These are phyloP conservation scores for Eudasyphora cyanicolor DNA, from an alignment of 2,888 invertebrate species.

Conservation along the genomic window DNA sequence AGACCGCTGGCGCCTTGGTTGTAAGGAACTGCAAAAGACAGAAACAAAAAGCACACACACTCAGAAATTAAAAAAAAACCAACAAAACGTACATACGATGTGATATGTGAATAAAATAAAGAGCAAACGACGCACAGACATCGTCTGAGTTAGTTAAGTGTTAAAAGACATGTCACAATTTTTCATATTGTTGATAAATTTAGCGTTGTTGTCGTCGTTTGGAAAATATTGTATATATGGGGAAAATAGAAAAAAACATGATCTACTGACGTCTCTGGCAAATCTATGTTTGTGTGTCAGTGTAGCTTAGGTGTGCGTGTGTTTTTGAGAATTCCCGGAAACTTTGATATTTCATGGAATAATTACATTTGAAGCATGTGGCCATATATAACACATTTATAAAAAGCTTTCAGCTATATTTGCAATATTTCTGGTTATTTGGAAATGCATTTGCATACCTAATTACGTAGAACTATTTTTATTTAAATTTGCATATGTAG, in stretches of 20 bases:
- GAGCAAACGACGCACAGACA: neutral
- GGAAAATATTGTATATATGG: neutral
- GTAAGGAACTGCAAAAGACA: constrained; percentile 65
- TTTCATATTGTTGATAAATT: neutral
- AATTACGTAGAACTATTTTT: too few relatives aligned
- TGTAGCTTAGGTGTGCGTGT: too few relatives aligned
- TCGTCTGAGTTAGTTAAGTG: constrained; percentile 26
- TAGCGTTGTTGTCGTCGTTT: too few relatives aligned
- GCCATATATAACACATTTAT: too few relatives aligned
- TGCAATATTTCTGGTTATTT: too few relatives aligned
- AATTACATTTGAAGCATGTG: neutral
- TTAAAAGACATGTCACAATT: constrained; percentile 51
- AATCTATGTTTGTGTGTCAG: neutral
- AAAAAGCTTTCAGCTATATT: too few relatives aligned
- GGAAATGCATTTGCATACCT: too few relatives aligned
- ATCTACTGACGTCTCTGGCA: neutral
- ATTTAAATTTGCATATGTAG: too few relatives aligned
- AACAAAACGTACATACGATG: neutral
- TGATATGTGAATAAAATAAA: neutral
- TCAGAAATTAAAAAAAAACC: neutral
- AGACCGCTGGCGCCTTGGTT: constrained; percentile 70
- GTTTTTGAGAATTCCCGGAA: neutral
- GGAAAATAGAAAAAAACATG: neutral
- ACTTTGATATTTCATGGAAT: neutral
- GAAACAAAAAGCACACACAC: constrained; percentile 33